These are phyloP conservation scores for Tetragnatha montana DNA, from an alignment of 2,888 invertebrate species.

Conservation along the genomic window DNA sequence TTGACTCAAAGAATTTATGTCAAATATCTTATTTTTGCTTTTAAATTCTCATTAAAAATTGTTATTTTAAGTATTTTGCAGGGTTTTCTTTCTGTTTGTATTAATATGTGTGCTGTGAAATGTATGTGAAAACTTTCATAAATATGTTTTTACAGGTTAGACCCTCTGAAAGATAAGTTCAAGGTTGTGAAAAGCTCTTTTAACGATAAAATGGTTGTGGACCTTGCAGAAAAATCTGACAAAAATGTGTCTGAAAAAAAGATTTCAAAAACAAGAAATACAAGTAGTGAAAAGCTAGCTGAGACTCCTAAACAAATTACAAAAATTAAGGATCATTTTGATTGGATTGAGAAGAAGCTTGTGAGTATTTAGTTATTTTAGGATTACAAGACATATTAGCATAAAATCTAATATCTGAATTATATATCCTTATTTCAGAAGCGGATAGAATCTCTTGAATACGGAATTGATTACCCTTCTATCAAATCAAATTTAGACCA, in stretches of 20 bases:
- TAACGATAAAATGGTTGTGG: constrained; percentile 90
- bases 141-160: constrained; percentile 16
- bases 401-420: not conserved
- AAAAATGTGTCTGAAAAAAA: constrained; percentile 76
- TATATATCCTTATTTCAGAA: constrained; percentile 82
- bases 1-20: not conserved
- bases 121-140: not conserved
- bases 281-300: constrained; percentile 84
- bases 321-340: constrained; percentile 92
- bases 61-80: not conserved
- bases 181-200: constrained; percentile 84
- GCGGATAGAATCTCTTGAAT: constrained; percentile 86
- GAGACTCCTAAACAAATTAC: constrained; percentile 95
- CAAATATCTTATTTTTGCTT: too few relatives aligned
- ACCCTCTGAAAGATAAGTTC: constrained; percentile 26
- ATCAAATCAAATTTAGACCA: constrained; percentile 93
- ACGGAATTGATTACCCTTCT: constrained; percentile 93
- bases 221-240: constrained; percentile 89
- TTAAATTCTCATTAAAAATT: not conserved
- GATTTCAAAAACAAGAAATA: constrained; percentile 77
- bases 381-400: too few relatives aligned
- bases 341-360: constrained; percentile 92
- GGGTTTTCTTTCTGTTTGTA: not conserved
- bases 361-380: constrained; percentile 28
- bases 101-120: not conserved